phyloP scores from a whole-genome alignment of 2,888 invertebrate species.

The Masnerella sp. region DNA sequence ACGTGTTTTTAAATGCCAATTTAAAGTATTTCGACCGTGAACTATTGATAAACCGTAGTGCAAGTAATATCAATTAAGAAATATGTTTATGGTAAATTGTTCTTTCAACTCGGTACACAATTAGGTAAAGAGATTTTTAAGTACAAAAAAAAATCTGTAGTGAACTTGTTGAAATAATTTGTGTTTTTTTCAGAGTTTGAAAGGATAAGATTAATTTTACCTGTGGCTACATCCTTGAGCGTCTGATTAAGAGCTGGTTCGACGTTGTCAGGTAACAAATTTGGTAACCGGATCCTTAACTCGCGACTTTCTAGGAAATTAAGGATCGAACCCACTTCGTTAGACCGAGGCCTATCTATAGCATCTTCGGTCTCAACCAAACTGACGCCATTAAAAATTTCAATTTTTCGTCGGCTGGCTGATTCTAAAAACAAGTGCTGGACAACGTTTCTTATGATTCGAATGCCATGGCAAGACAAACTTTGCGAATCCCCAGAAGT shows the following conservation, averaged over 20 bases:
- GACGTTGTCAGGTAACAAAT: constrained; percentile 83
- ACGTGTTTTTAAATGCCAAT: too few relatives aligned
- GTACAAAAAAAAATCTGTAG: too few relatives aligned
- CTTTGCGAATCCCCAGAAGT: constrained; percentile 69
- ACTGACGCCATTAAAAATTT: constrained; percentile 82
- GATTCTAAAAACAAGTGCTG: constrained; percentile 79
- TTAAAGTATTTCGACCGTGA: too few relatives aligned
- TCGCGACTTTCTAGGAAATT: constrained; percentile 86
- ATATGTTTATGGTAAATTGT: too few relatives aligned
- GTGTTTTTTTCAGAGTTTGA: too few relatives aligned
- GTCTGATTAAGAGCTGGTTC: constrained; percentile 81
- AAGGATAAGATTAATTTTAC: constrained; percentile 76
- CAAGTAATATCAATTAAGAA: too few relatives aligned
- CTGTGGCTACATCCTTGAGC: constrained; percentile 79
- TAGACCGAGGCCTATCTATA: constrained; percentile 73
- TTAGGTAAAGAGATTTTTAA: too few relatives aligned
- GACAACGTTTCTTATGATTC: constrained; percentile 79
- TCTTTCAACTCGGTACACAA: too few relatives aligned
- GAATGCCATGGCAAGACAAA: constrained; percentile 79
- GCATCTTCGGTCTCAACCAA: constrained; percentile 80
- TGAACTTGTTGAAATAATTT: too few relatives aligned
- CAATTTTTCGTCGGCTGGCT: constrained; percentile 79
- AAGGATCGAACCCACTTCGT: constrained; percentile 81
- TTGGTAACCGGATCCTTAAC: constrained; percentile 84
- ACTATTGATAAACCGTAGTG: too few relatives aligned